These are phyloP conservation scores for Taeniopygia guttata DNA, from an alignment of 2,797 vertebrate genomes.

Conservation along the genomic window DNA sequence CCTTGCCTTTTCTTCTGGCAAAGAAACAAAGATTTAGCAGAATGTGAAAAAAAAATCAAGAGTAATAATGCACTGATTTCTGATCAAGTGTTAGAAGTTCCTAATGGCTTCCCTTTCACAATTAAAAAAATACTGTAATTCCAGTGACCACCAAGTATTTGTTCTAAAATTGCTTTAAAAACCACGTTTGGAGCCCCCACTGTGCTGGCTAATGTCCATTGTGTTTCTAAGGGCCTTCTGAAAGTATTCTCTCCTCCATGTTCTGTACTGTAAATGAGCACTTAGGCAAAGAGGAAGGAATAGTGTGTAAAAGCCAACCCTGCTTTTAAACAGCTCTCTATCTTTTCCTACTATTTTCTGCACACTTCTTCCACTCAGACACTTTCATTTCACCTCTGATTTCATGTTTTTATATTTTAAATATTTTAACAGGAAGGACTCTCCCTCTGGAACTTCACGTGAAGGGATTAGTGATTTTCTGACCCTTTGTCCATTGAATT, in stretches of 20 bases:
- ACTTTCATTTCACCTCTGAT: not conserved
- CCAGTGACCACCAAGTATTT: not conserved
- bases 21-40: not conserved
- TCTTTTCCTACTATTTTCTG: not conserved
- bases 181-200: not conserved
- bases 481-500: constrained; percentile 2
- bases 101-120: not conserved
- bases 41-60: not conserved
- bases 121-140: not conserved
- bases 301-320: not conserved
- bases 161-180: constrained; percentile 1
- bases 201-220: not conserved
- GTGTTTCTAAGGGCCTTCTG: constrained; percentile 12
- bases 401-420: not conserved
- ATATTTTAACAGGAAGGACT: not conserved
- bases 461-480: constrained; percentile 1
- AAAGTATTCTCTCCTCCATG: constrained; percentile 14
- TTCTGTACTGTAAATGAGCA: constrained; percentile 19
- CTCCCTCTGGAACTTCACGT: constrained; percentile 9
- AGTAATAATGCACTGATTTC: not conserved
- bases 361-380: not conserved
- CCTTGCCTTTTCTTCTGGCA: constrained; percentile 26
- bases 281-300: not conserved
- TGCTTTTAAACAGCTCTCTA: not conserved
- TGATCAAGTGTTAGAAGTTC: not conserved